Percentiles rank a stretch among this genome's conserved stretches.
These are phyloP conservation scores for Ctenicera cuprea DNA, from an alignment of 2,888 invertebrate species.

Conservation along the genomic window DNA sequence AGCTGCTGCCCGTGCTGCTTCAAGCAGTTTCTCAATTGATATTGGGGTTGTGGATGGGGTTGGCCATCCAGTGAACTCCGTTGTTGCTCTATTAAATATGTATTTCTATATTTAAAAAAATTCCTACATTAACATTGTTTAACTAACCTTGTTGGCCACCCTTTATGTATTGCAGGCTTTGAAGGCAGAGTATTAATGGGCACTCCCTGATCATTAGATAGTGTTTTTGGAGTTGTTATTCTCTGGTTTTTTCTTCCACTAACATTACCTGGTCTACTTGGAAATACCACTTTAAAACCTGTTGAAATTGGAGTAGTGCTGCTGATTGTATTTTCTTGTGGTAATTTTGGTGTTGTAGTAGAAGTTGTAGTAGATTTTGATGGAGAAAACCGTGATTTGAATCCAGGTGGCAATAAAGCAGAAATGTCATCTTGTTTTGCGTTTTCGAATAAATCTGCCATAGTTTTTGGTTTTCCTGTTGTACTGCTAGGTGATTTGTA, in stretches of 20 bases:
- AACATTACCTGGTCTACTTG: constrained; percentile 84
- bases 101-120: not conserved
- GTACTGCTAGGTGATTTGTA: constrained; percentile 67
- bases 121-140: not conserved
- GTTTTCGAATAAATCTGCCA: constrained; percentile 72
- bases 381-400: constrained; percentile 69
- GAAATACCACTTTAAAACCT: constrained; percentile 84
- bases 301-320: constrained; percentile 70
- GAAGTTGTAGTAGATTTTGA: constrained; percentile 46
- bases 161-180: constrained; percentile 88
- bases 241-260: constrained; percentile 76
- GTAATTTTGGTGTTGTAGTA: constrained; percentile 46
- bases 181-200: constrained; percentile 73
- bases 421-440: constrained; percentile 76
- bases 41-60: constrained; percentile 91
- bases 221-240: constrained; percentile 76
- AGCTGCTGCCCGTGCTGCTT: constrained; percentile 79
- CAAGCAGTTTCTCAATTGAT: constrained; percentile 87
- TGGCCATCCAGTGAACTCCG: constrained; percentile 94
- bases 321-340: constrained; percentile 58
- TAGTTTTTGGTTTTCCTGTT: constrained; percentile 69
- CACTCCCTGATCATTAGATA: constrained; percentile 61
- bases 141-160: constrained; percentile 86
- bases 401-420: constrained; percentile 81
- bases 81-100: constrained; percentile 79